Base-by-base conservation (phyloP, 2,888 invertebrate genomes). In the Clanis bilineata region DNA sequence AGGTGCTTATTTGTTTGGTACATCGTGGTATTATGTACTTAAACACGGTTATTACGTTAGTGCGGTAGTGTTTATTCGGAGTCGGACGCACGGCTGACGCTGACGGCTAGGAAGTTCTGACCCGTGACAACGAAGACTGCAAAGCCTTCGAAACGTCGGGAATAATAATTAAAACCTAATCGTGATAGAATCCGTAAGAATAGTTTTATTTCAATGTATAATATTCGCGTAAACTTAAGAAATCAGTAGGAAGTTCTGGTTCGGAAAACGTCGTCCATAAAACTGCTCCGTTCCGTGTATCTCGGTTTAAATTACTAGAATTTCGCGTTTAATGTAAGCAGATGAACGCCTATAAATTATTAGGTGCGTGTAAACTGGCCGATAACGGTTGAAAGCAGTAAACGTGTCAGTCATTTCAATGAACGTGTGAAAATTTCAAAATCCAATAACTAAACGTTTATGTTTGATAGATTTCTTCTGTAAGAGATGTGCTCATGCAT, bases 281-380 rank as follows among this genome's bases (percentile, higher is more conserved):
- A 84, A 80, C 74, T 73, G 63, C 63, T 68, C 72, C 74, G 73
- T 72, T 72, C 68, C 68, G 69, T 69, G 68, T 75, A 72, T 69
- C 67, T 64, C 67, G 66, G 67, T 73, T 72, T 72, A 77, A 80
- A 81, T 80, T 78, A 76, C 71, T 70, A 73, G 63, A 77, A 78
- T 74, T 80, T 76, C 68, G 69, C 69, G 71, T 79, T 79, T 74
- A 75, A 76, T 78, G 74, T 72, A 73, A 80, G 79, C 82, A 83
- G 82, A 85, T 83, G 82, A 74, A 79, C 70, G 74, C 69, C 68
- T 64, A 79, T 84, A 82, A 85, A 82, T 85, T 81, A 83, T 78
- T 72, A 69, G 66, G 61, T 66, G 64, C 57, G 69, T 72, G 74
- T 77, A 76, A 77, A 79, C 71, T 63, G 63, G 43, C 65, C 63